Evolutionary conservation across 2,888 invertebrate species (phyloP).

Genomic region (Euzophera pinguis): DNA sequence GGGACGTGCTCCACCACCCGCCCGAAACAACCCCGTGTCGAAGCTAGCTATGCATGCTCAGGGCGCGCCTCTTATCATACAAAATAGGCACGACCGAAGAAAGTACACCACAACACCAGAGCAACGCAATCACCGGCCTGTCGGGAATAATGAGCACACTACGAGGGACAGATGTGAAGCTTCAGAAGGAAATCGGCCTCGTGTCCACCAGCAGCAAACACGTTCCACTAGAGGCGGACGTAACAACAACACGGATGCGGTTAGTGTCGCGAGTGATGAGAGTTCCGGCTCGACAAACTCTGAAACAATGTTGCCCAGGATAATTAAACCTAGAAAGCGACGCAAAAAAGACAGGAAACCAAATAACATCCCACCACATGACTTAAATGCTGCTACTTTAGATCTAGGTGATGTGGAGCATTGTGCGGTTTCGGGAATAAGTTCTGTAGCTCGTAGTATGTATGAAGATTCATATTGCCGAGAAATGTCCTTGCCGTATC

Average conservation of each 20-base stretch:
- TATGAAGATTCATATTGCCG: conserved; percentile 74
- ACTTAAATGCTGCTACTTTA: conserved; percentile 56
- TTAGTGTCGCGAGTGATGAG: conserved; percentile 88
- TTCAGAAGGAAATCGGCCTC: conserved; percentile 60
- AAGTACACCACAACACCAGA: conserved; percentile 66
- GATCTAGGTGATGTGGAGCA: conserved; percentile 70
- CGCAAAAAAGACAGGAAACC: conserved; percentile 94
- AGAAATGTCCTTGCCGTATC: conserved; percentile 73
- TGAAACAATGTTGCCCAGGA: conserved; percentile 90
- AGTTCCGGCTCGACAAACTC: conserved; percentile 83
- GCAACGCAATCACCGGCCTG: conserved; percentile 60
- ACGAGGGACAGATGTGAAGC: conserved; percentile 59
- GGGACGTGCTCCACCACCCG: conserved; percentile 73
- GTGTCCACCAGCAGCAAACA: conserved; percentile 65
- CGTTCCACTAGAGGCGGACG: conserved; percentile 63
- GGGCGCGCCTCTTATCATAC: conserved; percentile 90
- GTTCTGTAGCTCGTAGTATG: conserved; percentile 49
- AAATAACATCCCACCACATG: conserved; percentile 71
- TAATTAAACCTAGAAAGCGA: conserved; percentile 93
- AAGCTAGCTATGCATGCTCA: conserved; percentile 90
- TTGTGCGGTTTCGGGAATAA: conserved; percentile 62
- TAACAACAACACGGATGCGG: conserved; percentile 81
- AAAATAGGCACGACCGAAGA: conserved; percentile 81
- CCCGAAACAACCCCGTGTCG: conserved; percentile 81
- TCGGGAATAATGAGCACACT: conserved; percentile 50